A percentile compares a stretch with the other conserved stretches of the same genome.
Evolutionary conservation across 1,140 invertebrate genomes (phyloP).

Genomic region (Bombus picipes): DNA sequence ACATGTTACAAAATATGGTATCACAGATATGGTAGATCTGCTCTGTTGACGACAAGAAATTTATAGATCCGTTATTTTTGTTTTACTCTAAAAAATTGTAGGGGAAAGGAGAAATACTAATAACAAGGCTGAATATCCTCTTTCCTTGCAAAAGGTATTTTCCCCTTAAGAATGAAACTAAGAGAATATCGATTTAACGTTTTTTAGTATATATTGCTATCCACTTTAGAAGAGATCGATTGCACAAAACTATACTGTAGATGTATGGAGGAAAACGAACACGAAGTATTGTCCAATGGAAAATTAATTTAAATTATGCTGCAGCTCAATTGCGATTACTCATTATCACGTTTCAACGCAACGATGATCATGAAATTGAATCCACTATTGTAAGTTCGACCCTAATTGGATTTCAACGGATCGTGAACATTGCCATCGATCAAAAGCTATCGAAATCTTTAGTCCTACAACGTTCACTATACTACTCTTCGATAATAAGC

Average conservation of each 20-base stretch:
- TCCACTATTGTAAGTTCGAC: slow-evolving; percentile 8
- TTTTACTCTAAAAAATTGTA: too few species aligned
- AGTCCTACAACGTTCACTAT: not conserved
- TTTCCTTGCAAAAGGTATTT: not conserved
- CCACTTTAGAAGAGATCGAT: too few species aligned
- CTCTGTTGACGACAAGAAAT: too few species aligned
- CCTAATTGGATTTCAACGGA: slow-evolving; percentile 35
- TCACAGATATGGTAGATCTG: too few species aligned
- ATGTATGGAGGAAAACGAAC: not conserved
- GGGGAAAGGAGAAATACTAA: too few species aligned
- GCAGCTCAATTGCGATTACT: slow-evolving; percentile 3
- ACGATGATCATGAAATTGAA: slow-evolving; percentile 31
- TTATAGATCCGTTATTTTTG: too few species aligned
- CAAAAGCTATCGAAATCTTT: slow-evolving; percentile 19
- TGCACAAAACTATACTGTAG: too few species aligned
- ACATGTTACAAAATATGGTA: too few species aligned
- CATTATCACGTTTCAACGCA: slow-evolving; percentile 25
- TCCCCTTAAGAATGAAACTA: not conserved
- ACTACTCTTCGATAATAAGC: not conserved
- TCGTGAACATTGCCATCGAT: slow-evolving; percentile 15
- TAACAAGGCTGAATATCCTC: too few species aligned
- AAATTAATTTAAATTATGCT: slow-evolving; percentile 32
- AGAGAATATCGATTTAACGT: not conserved
- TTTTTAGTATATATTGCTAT: too few species aligned
- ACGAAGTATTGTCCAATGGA: not conserved